phyloP scores from a whole-genome alignment of 2,888 invertebrate genomes.

The Nezara viridula region DNA sequence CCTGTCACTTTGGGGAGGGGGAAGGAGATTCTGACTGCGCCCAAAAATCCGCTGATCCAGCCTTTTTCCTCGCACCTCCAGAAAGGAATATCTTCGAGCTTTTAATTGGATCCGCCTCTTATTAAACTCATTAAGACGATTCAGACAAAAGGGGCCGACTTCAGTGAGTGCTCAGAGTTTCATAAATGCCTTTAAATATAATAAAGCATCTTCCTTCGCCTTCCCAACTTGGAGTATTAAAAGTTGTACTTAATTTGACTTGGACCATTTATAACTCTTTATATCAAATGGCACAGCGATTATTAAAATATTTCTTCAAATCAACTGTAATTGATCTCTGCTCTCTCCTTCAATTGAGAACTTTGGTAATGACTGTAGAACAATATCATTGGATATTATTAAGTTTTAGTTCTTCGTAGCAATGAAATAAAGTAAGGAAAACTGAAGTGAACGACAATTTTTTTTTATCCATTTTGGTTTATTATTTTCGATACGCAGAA shows the following conservation, averaged over 20 bases:
- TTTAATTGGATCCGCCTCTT: conserved; percentile 47
- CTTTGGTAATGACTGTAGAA: neutral
- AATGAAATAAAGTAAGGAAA: neutral
- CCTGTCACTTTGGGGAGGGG: neutral
- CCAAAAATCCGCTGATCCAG: conserved; percentile 35
- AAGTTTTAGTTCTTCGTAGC: neutral
- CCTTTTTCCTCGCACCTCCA: conserved; percentile 31
- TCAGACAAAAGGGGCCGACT: conserved; percentile 24
- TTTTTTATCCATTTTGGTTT: too few relatives aligned
- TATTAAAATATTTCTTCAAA: conserved; percentile 32
- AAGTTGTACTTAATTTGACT: conserved; percentile 38
- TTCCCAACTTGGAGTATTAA: conserved; percentile 28
- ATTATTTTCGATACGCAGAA: too few relatives aligned
- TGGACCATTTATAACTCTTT: conserved; percentile 31
- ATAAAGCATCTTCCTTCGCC: conserved; percentile 5
- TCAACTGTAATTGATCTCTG: conserved; percentile 6
- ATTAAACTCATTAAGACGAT: conserved; percentile 39
- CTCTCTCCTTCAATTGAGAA: neutral
- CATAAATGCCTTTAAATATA: conserved; percentile 44
- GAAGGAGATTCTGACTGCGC: neutral
- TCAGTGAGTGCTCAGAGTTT: conserved; percentile 20
- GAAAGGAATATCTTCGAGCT: conserved; percentile 27
- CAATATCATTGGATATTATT: neutral
- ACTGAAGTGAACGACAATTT: neutral
- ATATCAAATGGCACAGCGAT: conserved; percentile 13